These are phyloP conservation scores for Tapirus indicus DNA, from an alignment of 2,797 vertebrate genomes.

Conservation along the genomic window DNA sequence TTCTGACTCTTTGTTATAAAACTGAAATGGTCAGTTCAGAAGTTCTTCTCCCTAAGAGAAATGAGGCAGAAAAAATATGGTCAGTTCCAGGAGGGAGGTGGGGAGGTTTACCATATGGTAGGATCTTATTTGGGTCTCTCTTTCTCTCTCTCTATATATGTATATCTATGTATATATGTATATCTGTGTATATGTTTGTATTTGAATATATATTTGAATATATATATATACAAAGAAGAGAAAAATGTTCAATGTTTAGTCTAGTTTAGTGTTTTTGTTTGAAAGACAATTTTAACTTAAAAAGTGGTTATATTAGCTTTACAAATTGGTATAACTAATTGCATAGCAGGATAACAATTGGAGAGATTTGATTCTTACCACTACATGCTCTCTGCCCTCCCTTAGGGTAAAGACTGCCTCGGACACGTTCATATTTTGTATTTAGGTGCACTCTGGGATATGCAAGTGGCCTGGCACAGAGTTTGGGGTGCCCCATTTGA, in stretches of 20 bases:
- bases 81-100: neutral
- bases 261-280: neutral
- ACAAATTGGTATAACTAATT: neutral
- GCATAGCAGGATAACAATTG: neutral
- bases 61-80: neutral
- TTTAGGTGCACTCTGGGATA: neutral
- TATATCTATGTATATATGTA: neutral
- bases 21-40: neutral
- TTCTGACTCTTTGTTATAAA: neutral
- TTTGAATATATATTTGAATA: neutral
- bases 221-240: neutral
- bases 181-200: neutral
- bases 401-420: neutral
- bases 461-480: neutral
- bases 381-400: accelerated
- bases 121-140: neutral
- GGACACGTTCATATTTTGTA: neutral
- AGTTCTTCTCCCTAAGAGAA: slow-evolving; percentile 5
- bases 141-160: neutral
- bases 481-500: neutral
- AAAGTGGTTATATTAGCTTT: neutral
- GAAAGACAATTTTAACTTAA: neutral
- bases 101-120: neutral
- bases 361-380: neutral
- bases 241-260: neutral